phyloP scores from a whole-genome alignment of 2,888 invertebrate species.

The Mechanitis messenoides region DNA sequence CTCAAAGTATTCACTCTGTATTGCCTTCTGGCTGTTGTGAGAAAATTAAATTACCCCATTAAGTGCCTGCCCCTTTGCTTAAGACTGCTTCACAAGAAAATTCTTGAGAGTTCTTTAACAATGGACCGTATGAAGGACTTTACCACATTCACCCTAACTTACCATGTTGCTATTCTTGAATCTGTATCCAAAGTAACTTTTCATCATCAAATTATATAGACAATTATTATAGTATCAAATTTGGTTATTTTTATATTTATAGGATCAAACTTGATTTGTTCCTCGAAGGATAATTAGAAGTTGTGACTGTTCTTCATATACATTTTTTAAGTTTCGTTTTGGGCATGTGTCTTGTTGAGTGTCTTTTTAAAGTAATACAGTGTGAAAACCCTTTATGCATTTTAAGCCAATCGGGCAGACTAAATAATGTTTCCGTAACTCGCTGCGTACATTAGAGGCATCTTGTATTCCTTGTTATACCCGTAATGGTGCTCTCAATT shows the following conservation, averaged over 20 bases:
- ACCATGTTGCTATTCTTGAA: neutral
- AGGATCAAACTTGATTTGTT: no score
- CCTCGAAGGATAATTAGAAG: no score
- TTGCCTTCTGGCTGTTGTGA: conserved; percentile 47
- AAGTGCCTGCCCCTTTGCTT: conserved; percentile 40
- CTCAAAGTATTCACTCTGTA: conserved; percentile 35
- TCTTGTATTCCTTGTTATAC: conserved; percentile 31
- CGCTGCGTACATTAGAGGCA: conserved; percentile 31
- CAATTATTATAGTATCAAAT: neutral
- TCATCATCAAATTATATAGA: neutral
- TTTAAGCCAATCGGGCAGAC: conserved; percentile 27
- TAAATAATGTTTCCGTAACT: conserved; percentile 31
- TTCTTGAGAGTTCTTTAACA: neutral
- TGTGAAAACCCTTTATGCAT: conserved; percentile 20
- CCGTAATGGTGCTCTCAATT: conserved; percentile 22
- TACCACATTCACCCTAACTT: neutral
- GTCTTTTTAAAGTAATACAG: neutral
- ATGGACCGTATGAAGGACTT: neutral
- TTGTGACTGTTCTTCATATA: no score
- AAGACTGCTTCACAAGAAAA: conserved; percentile 25
- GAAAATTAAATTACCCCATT: conserved; percentile 66
- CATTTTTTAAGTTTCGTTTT: no score
- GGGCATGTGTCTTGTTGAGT: neutral
- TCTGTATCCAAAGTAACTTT: neutral
- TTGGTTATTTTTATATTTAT: no score